These are phyloP conservation scores for Cinara cedri DNA, from an alignment of 2,888 invertebrate species.

Conservation along the genomic window DNA sequence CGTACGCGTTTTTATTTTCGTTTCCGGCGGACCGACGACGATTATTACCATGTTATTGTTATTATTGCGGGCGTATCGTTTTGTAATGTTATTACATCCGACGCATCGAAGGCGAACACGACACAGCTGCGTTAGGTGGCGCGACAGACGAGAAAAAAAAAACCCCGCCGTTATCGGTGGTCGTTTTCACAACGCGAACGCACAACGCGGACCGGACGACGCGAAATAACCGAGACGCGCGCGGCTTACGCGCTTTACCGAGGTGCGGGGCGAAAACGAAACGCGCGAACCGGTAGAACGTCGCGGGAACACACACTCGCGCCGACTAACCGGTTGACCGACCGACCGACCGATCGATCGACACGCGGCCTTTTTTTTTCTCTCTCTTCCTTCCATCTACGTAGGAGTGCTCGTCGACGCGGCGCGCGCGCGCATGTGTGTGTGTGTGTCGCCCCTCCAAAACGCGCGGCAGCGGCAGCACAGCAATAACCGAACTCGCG, in stretches of 20 bases:
- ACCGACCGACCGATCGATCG: slow-evolving; percentile 48
- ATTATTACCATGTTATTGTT: no score
- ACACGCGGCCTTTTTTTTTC: slow-evolving; percentile 5
- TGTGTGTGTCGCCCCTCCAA: neutral
- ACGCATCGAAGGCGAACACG: no score
- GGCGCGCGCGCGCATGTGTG: neutral
- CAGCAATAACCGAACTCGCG: slow-evolving; percentile 4
- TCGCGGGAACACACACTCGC: slow-evolving; percentile 25
- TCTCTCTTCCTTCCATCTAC: neutral
- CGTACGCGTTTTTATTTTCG: neutral
- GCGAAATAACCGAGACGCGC: neutral
- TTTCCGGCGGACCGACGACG: neutral
- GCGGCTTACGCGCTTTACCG: no score
- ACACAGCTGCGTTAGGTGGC: neutral
- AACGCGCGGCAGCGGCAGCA: no score
- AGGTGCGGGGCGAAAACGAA: neutral
- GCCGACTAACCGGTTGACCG: slow-evolving; percentile 52
- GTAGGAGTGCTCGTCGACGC: neutral
- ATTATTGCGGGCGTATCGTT: no score
- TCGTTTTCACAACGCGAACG: no score
- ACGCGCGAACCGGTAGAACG: neutral
- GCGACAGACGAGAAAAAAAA: neutral
- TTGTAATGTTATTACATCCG: no score
- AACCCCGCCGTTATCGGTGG: neutral
- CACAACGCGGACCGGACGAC: no score